Conservation (phyloP, 1,140 invertebrate genomes). For the Oncopodura yosiiana region DNA sequence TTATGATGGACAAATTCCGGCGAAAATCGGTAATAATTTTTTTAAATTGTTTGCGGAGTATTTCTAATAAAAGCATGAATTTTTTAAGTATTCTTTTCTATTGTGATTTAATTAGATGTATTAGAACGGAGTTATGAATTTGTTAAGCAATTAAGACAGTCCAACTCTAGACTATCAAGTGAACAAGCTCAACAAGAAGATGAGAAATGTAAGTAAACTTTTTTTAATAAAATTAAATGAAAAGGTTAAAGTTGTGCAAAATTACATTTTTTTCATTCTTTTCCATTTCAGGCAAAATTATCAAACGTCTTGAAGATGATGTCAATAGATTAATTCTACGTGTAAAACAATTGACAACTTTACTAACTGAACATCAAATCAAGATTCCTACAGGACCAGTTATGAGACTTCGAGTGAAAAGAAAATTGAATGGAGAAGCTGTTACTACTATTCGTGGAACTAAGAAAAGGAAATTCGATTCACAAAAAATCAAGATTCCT, state of each 20-base stretch:
- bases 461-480: neutral
- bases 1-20: constrained; percentile 43
- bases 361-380: constrained; percentile 42
- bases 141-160: constrained; percentile 31
- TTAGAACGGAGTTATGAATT: constrained; percentile 28
- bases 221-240: neutral
- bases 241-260: neutral
- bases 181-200: constrained; percentile 27
- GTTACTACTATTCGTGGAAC: constrained; percentile 1
- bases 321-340: constrained; percentile 41
- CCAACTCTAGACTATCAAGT: constrained; percentile 28
- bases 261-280: neutral
- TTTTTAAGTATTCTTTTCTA: neutral
- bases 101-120: no score
- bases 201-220: constrained; percentile 28
- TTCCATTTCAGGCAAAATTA: constrained; percentile 37
- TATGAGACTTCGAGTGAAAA: constrained; percentile 23
- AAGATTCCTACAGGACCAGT: constrained; percentile 37
- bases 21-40: no score
- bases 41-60: constrained; percentile 42
- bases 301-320: constrained; percentile 43
- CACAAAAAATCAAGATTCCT: constrained; percentile 43
- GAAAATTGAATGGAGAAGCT: constrained; percentile 27
- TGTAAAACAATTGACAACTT: constrained; percentile 42
- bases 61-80: neutral